Conservation (phyloP, 2,113 vertebrate genomes). For the Eublepharis macularius region DNA sequence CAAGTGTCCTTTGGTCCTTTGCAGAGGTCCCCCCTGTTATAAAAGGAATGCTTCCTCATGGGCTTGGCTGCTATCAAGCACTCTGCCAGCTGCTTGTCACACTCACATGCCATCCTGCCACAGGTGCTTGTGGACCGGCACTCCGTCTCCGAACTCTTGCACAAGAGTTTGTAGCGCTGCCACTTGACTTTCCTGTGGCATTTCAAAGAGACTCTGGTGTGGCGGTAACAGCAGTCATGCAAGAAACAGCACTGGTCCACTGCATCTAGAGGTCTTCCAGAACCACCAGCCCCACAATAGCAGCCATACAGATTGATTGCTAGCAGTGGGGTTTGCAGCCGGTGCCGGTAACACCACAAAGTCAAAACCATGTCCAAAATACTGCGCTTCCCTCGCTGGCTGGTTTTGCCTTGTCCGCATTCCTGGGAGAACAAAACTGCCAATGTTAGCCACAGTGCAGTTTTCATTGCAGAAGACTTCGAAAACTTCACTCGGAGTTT, state of each 20-base stretch:
- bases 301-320: constrained; percentile 52
- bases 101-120: constrained; percentile 45
- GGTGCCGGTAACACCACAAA: constrained; percentile 54
- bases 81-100: constrained; percentile 49
- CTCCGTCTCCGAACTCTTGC: not conserved
- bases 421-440: constrained; percentile 12
- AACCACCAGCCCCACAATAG: constrained; percentile 49
- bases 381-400: constrained; percentile 26
- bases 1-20: constrained; percentile 10
- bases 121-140: constrained; percentile 28
- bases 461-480: constrained; percentile 15
- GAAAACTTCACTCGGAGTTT: not conserved
- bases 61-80: constrained; percentile 37
- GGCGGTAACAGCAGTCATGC: constrained; percentile 57
- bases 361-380: constrained; percentile 43
- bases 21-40: constrained; percentile 20
- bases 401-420: not conserved
- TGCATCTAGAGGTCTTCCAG: constrained; percentile 22
- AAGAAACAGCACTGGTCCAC: constrained; percentile 52
- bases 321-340: constrained; percentile 32
- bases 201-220: constrained; percentile 28
- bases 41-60: constrained; percentile 39
- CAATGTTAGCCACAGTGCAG: constrained; percentile 18
- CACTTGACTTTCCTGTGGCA: constrained; percentile 47
- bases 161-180: constrained; percentile 34